Evolutionary conservation across 2,888 invertebrate species (phyloP).

Genomic region (Fabriciana adippe): DNA sequence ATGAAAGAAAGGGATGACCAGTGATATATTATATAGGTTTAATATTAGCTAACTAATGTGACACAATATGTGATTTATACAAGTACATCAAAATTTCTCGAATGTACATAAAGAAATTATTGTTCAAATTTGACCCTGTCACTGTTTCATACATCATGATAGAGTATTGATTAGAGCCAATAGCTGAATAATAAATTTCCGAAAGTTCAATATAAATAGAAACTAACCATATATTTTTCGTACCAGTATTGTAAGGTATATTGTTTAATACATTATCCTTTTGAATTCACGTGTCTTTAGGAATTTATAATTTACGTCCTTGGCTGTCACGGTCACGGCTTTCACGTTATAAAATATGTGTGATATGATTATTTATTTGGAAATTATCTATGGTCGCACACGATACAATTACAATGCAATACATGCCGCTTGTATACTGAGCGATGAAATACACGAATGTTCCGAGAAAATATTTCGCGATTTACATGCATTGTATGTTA

Average conservation of each 20-base stretch:
- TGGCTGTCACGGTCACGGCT: background rate
- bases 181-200: no score
- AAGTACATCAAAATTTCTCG: no score
- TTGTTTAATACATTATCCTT: background rate
- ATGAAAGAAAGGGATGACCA: background rate
- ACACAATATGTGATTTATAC: no score
- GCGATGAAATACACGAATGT: conserved; percentile 41
- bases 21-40: background rate
- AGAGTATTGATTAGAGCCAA: no score
- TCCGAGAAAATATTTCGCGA: conserved; percentile 46
- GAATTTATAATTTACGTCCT: background rate
- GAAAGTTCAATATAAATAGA: no score
- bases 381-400: conserved; percentile 28
- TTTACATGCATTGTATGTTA: conserved; percentile 50
- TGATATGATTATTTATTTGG: conserved; percentile 20
- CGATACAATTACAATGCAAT: conserved; percentile 29
- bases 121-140: no score
- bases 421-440: conserved; percentile 31
- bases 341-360: conserved; percentile 4
- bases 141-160: no score
- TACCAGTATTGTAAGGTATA: background rate
- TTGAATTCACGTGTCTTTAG: conserved; percentile 3
- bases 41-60: no score
- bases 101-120: no score
- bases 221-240: no score